phyloP scores from a whole-genome alignment of 2,797 vertebrate species.

The Schizothorax lantsangensis region DNA sequence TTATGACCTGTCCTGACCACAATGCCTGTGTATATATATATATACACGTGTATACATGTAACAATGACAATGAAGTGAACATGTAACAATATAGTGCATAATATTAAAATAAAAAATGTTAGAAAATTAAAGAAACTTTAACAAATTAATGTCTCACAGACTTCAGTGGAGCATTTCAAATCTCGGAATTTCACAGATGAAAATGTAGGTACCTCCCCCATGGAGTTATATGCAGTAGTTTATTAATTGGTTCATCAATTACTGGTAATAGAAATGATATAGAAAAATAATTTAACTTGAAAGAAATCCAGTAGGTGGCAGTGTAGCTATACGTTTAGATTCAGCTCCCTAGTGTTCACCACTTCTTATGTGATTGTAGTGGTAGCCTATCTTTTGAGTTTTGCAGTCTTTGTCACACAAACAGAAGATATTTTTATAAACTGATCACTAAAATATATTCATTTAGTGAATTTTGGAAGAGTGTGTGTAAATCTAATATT shows the following conservation, averaged over 20 bases:
- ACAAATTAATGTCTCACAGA: no score
- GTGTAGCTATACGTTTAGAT: not conserved
- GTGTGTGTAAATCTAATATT: not conserved
- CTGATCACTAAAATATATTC: not conserved
- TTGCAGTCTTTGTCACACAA: not conserved
- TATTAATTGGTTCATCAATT: not conserved
- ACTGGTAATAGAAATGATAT: not conserved
- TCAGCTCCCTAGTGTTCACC: no score
- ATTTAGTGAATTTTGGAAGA: not conserved
- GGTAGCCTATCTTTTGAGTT: not conserved
- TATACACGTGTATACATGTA: no score
- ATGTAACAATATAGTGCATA: no score
- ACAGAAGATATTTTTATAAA: not conserved
- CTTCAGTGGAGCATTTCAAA: no score
- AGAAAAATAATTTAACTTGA: not conserved
- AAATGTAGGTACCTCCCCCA: not conserved
- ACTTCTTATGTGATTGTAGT: not conserved
- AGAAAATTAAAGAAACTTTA: not conserved
- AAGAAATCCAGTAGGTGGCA: not conserved
- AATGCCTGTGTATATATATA: no score
- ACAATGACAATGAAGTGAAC: no score
- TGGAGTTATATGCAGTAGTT: not conserved
- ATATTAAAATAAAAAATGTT: no score
- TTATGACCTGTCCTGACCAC: no score
- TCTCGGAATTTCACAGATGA: no score